phyloP scores from a whole-genome alignment of 2,113 vertebrate species.

The Centropus unirufus region DNA sequence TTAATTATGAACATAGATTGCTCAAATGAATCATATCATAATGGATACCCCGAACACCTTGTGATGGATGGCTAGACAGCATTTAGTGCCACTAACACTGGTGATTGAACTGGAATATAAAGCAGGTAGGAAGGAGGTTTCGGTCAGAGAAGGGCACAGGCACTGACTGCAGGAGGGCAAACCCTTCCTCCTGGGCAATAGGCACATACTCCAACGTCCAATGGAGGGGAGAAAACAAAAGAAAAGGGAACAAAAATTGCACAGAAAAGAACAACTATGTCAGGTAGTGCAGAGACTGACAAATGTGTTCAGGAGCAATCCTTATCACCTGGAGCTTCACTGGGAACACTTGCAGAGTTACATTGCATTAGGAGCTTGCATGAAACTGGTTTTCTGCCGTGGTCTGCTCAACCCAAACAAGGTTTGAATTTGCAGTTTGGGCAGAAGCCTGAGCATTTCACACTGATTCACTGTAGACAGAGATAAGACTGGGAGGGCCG shows the following conservation, averaged over 20 bases:
- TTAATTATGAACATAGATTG: constrained; percentile 36
- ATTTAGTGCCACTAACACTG: constrained; percentile 24
- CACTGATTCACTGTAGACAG: background rate
- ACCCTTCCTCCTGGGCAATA: background rate
- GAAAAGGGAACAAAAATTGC: background rate
- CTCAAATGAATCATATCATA: constrained; percentile 53
- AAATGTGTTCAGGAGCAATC: background rate
- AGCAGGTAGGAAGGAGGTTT: constrained; percentile 32
- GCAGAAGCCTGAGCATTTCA: background rate
- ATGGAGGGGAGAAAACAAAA: background rate
- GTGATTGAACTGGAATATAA: constrained; percentile 37
- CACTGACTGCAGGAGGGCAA: constrained; percentile 2
- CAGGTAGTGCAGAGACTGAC: background rate
- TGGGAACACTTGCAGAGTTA: background rate
- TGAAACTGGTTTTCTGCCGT: background rate
- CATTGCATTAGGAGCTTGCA: background rate
- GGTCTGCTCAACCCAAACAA: background rate
- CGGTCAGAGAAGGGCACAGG: constrained; percentile 26
- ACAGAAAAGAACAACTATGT: background rate
- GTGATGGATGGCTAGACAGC: constrained; percentile 57
- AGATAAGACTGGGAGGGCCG: background rate
- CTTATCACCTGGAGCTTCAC: background rate
- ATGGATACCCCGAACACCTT: constrained; percentile 41
- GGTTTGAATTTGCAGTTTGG: background rate
- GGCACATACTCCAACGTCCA: background rate